phyloP scores from a whole-genome alignment of 2,888 invertebrate genomes.

The Leptinotarsa rubiginosa region DNA sequence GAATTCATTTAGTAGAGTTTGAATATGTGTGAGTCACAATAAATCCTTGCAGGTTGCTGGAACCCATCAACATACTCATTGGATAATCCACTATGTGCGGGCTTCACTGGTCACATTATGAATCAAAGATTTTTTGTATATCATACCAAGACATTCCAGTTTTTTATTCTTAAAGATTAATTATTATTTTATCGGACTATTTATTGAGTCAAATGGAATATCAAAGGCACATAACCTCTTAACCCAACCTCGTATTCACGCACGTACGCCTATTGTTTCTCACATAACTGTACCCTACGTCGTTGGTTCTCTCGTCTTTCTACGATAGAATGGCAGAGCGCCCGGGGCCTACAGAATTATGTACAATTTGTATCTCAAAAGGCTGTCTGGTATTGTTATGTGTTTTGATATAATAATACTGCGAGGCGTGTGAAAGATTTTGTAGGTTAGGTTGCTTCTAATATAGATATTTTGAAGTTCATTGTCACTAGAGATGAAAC shows the following conservation, averaged over 20 bases:
- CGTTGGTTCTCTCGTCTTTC: conserved; percentile 5
- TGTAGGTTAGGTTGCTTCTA: conserved; percentile 6
- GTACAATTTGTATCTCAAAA: conserved; percentile 23
- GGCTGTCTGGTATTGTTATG: conserved; percentile 19
- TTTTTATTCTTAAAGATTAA: too few species aligned
- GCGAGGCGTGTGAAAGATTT: conserved; percentile 24
- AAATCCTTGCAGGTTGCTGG: too few species aligned
- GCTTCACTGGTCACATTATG: too few species aligned
- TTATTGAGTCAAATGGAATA: not conserved
- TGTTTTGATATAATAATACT: conserved; percentile 18
- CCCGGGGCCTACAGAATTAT: conserved; percentile 17
- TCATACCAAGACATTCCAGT: too few species aligned
- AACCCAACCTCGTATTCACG: not conserved
- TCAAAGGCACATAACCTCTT: conserved; percentile 16
- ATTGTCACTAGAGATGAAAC: not conserved
- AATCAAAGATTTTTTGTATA: too few species aligned
- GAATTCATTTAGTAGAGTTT: too few species aligned
- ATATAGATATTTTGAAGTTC: conserved; percentile 8
- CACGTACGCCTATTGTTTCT: conserved; percentile 20
- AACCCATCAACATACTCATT: too few species aligned
- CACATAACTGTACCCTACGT: conserved; percentile 15
- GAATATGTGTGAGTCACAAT: too few species aligned
- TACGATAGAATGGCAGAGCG: not conserved
- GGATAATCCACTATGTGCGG: too few species aligned
- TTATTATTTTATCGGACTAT: too few species aligned